Percentiles rank a stretch among this genome's conserved stretches.
phyloP scores from a whole-genome alignment of 2,113 vertebrate genomes.

The Burhinus bistriatus region DNA sequence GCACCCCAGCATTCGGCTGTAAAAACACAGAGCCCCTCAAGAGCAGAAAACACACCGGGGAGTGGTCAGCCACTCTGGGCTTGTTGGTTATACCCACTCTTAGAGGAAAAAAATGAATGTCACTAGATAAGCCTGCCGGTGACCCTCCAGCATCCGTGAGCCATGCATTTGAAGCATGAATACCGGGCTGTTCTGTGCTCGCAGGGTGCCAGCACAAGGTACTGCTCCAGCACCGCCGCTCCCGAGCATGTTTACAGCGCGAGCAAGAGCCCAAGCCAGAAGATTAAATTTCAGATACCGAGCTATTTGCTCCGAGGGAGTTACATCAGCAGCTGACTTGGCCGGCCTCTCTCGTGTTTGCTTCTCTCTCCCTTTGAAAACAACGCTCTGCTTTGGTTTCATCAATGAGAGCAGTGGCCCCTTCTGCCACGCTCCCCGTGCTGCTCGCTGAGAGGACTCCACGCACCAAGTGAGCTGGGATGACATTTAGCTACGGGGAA shows the following conservation, averaged over 20 bases:
- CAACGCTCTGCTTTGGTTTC: not conserved
- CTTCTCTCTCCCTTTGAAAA: not conserved
- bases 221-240: not conserved
- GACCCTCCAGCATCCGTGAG: not conserved
- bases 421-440: not conserved
- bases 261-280: not conserved
- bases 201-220: not conserved
- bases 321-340: not conserved
- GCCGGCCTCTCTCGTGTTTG: not conserved
- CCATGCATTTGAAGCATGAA: not conserved
- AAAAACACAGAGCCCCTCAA: not conserved
- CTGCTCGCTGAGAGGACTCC: not conserved
- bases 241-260: not conserved
- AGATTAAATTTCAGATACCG: slow-evolving; percentile 21
- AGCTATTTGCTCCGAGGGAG: not conserved
- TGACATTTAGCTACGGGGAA: not conserved
- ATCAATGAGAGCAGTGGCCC: not conserved
- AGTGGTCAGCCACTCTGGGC: not conserved
- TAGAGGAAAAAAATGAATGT: not conserved
- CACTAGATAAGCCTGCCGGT: not conserved
- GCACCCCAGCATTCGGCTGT: not conserved
- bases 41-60: not conserved
- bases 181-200: not conserved
- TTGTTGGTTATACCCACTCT: not conserved
- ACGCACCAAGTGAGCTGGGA: not conserved